Conservation (phyloP, 2,113 vertebrate genomes). For the Sceloporus undulatus region DNA sequence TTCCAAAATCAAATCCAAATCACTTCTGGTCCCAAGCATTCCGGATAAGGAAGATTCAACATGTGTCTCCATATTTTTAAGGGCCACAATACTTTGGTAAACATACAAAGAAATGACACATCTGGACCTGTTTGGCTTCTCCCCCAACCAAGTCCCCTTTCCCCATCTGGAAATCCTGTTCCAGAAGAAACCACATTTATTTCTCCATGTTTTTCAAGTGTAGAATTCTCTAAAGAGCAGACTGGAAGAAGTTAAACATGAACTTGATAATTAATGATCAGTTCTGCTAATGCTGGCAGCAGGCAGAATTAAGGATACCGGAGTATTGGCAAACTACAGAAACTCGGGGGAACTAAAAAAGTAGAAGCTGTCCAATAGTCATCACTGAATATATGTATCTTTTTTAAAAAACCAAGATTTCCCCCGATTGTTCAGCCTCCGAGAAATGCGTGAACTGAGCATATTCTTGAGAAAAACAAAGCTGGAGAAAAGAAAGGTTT, state of each 20-base stretch:
- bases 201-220: constrained; percentile 5
- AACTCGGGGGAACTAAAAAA: neutral
- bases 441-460: constrained; percentile 5
- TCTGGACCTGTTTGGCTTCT: neutral
- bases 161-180: neutral
- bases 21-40: too few relatives aligned
- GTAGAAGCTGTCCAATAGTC: neutral
- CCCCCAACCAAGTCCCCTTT: neutral
- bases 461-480: neutral
- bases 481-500: neutral
- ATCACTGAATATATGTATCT: neutral
- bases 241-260: neutral
- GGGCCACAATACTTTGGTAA: too few relatives aligned
- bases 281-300: constrained; percentile 3
- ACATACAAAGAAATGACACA: neutral
- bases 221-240: constrained; percentile 29
- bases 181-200: neutral
- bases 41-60: too few relatives aligned
- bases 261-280: constrained; percentile 9
- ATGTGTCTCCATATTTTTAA: too few relatives aligned
- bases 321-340: neutral
- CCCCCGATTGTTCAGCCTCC: neutral
- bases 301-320: constrained; percentile 11
- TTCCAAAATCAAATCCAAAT: too few relatives aligned
- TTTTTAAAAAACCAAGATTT: neutral